Evolutionary conservation across 2,797 vertebrate genomes (phyloP).

Genomic region (Morus bassanus): DNA sequence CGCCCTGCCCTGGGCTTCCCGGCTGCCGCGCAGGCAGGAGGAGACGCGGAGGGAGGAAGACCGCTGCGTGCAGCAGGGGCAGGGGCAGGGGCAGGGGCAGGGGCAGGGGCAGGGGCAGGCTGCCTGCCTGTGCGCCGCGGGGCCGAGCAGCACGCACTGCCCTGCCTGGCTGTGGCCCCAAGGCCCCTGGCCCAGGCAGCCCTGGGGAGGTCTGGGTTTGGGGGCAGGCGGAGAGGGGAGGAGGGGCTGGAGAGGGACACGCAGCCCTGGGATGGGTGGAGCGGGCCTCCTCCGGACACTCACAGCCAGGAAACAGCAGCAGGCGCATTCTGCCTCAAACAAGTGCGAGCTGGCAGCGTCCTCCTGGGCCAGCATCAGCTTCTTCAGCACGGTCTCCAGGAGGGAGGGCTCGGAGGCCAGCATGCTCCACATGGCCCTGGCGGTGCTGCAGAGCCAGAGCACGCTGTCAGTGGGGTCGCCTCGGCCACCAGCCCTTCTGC

Average conservation of each 20-base stretch:
- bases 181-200: not conserved
- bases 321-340: fast-evolving
- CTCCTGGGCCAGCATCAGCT: not conserved
- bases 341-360: fast-evolving
- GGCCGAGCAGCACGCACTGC: not conserved
- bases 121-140: not conserved
- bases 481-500: not conserved
- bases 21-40: not conserved
- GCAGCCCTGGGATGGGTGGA: too few species aligned
- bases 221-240: not conserved
- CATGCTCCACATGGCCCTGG: not conserved
- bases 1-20: not conserved
- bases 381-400: fast-evolving
- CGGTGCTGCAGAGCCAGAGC: not conserved
- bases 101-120: not conserved
- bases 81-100: not conserved
- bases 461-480: not conserved
- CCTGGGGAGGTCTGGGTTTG: not conserved
- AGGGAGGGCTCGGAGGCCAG: not conserved
- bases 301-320: not conserved
- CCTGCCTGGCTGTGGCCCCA: not conserved
- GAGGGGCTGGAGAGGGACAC: not conserved
- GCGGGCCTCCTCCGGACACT: not conserved
- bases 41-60: too few species aligned
- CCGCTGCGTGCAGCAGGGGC: not conserved